phyloP scores from a whole-genome alignment of 2,113 vertebrate species.

The Melospiza melodia region DNA sequence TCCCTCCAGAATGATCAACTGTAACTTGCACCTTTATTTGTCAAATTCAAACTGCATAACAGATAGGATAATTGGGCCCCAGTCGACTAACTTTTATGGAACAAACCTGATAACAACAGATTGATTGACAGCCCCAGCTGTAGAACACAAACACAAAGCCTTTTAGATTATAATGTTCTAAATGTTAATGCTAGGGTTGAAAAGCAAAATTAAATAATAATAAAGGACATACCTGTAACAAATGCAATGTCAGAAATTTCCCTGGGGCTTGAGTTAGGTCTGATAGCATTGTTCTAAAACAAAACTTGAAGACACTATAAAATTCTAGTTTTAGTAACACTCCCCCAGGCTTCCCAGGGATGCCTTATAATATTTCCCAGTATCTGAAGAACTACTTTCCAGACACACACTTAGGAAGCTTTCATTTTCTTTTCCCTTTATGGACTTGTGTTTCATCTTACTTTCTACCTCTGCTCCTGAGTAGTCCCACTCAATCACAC shows the following conservation, averaged over 20 bases:
- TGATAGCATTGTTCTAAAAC: neutral
- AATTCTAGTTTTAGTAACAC: neutral
- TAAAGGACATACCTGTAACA: constrained; percentile 9
- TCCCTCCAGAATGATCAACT: constrained; percentile 9
- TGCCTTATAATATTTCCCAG: neutral
- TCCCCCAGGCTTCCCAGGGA: neutral
- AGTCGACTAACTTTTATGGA: constrained; percentile 49
- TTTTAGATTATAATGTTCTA: constrained; percentile 32
- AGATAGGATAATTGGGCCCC: constrained; percentile 57
- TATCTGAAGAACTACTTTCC: neutral
- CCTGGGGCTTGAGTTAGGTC: neutral
- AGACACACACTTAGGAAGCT: neutral
- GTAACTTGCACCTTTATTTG: constrained; percentile 57
- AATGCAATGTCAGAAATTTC: neutral
- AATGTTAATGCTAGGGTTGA: neutral
- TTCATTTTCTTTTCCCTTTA: neutral
- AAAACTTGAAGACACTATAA: constrained; percentile 1
- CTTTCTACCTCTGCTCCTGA: neutral
- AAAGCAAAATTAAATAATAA: constrained; percentile 49
- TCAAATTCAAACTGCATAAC: constrained; percentile 34
- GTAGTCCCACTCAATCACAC: neutral
- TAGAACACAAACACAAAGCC: constrained; percentile 46
- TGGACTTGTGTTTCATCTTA: neutral
- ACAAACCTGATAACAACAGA: constrained; percentile 40
- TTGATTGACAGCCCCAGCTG: constrained; percentile 51